Conservation (phyloP, 2,888 invertebrate genomes). For the Myopa tessellatipennis region DNA sequence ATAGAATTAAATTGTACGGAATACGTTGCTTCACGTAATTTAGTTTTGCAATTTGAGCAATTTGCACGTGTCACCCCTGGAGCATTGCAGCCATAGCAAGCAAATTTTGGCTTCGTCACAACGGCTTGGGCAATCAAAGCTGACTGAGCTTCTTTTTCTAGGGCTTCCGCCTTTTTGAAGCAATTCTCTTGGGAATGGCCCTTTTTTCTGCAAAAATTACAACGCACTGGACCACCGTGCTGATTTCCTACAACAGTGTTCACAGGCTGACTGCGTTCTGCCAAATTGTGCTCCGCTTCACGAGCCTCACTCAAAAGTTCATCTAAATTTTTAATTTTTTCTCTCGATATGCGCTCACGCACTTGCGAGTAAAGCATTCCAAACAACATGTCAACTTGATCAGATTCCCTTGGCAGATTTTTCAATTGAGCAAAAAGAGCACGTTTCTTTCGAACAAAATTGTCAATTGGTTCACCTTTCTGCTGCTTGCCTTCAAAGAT, state of each 20-base stretch:
- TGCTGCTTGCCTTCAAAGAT: too few species aligned
- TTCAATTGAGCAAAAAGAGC: not conserved
- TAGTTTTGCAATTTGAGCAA: not conserved
- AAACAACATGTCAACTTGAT: not conserved
- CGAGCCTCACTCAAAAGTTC: not conserved
- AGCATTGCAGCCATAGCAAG: not conserved
- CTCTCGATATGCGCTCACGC: not conserved
- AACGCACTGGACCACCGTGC: conserved; percentile 9
- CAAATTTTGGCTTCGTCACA: not conserved
- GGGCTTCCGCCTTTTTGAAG: not conserved
- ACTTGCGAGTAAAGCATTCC: not conserved
- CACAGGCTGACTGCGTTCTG: not conserved
- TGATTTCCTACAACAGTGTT: not conserved
- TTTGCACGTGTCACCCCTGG: not conserved
- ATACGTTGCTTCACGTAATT: too few species aligned
- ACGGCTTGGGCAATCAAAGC: not conserved
- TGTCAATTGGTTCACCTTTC: too few species aligned
- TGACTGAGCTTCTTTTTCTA: not conserved
- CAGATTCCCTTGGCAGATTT: not conserved
- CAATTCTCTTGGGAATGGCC: not conserved
- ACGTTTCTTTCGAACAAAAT: too few species aligned
- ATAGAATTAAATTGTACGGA: not conserved
- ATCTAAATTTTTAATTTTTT: not conserved
- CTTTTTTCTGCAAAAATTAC: not conserved
- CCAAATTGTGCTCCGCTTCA: not conserved